These are phyloP conservation scores for Tyrannus savana DNA, from an alignment of 2,113 vertebrate genomes.

Conservation along the genomic window DNA sequence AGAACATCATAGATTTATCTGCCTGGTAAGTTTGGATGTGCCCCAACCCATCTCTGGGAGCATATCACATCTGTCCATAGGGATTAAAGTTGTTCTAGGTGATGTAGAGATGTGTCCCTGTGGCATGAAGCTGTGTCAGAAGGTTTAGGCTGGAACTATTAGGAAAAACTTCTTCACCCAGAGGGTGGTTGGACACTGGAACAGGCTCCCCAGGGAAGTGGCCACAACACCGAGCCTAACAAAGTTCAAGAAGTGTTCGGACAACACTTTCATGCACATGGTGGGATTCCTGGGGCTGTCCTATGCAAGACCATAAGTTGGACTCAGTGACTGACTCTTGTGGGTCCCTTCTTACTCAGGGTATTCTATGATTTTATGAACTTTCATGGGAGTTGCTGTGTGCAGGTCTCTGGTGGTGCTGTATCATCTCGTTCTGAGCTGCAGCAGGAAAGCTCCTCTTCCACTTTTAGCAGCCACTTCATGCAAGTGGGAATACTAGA, in stretches of 20 bases:
- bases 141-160: neutral
- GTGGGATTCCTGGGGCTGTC: neutral
- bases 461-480: neutral
- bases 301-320: neutral
- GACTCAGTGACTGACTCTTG: neutral
- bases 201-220: neutral
- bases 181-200: neutral
- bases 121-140: neutral
- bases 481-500: neutral
- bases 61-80: accelerated
- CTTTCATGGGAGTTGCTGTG: neutral
- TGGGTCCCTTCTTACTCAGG: neutral
- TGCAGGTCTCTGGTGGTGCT: neutral
- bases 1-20: neutral
- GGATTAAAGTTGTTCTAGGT: neutral
- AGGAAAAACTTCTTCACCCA: neutral
- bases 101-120: neutral
- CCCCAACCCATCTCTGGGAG: neutral
- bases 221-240: neutral
- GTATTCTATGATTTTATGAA: neutral
- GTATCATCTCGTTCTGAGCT: neutral
- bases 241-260: neutral
- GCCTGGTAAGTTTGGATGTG: neutral
- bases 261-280: neutral
- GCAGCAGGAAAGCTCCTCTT: neutral